Evolutionary conservation across 2,113 vertebrate genomes (phyloP).

Genomic region (Cricetomys ansorgei): DNA sequence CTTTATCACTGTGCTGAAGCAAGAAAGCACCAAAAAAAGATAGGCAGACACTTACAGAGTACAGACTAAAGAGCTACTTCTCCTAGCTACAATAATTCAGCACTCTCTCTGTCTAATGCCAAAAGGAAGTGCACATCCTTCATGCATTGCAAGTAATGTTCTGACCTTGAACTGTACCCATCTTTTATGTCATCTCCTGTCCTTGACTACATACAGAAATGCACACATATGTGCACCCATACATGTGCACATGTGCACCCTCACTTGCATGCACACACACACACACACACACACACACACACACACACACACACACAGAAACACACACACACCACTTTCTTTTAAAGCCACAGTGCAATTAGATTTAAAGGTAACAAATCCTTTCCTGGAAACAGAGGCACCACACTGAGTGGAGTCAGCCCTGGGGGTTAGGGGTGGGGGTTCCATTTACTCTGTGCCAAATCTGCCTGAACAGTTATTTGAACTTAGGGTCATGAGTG

Average conservation of each 20-base stretch:
- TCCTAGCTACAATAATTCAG: background rate
- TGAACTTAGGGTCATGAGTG: constrained; percentile 24
- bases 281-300: background rate
- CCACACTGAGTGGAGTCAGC: background rate
- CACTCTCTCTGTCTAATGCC: background rate
- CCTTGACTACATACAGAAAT: background rate
- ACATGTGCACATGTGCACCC: too few relatives aligned
- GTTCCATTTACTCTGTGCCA: constrained; percentile 22
- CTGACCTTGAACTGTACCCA: background rate
- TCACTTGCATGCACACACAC: too few relatives aligned
- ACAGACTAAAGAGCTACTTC: background rate
- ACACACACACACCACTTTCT: background rate
- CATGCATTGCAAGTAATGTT: background rate
- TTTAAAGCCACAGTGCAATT: background rate
- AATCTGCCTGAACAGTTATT: constrained; percentile 23
- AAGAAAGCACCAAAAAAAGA: background rate
- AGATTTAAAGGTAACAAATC: background rate
- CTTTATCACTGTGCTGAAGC: background rate
- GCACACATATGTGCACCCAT: background rate
- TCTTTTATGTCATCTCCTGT: constrained; percentile 1
- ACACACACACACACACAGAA: background rate
- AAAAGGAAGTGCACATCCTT: background rate
- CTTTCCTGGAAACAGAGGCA: background rate
- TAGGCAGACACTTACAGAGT: background rate
- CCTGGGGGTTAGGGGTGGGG: background rate